These are phyloP conservation scores for Lepidotrigona ventralis DNA, from an alignment of 1,140 invertebrate genomes.

Conservation along the genomic window DNA sequence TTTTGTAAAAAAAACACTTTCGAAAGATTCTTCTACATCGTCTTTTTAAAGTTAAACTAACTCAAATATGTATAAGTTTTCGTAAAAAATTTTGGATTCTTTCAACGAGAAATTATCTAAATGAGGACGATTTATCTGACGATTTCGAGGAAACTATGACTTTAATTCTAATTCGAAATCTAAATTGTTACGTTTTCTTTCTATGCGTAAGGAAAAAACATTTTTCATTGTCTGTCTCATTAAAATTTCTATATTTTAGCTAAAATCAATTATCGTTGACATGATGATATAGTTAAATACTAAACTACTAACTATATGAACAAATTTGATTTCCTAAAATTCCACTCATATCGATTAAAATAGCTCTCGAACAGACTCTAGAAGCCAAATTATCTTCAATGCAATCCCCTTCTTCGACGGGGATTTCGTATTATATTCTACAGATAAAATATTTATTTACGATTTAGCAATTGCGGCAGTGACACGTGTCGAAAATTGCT, in stretches of 20 bases:
- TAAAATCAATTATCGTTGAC: background rate
- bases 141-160: background rate
- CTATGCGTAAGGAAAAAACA: background rate
- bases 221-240: background rate
- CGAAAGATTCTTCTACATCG: slow-evolving; percentile 7
- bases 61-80: background rate
- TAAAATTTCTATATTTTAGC: background rate
- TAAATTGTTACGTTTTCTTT: background rate
- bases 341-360: background rate
- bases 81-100: background rate
- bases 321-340: slow-evolving; percentile 13
- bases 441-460: slow-evolving; percentile 3
- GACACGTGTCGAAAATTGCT: slow-evolving; percentile 21
- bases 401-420: background rate
- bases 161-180: background rate
- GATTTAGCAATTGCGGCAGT: slow-evolving; percentile 32
- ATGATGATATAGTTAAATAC: background rate
- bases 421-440: slow-evolving; percentile 2
- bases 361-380: background rate
- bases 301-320: background rate
- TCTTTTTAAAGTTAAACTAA: background rate
- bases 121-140: background rate
- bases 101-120: background rate
- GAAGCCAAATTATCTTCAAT: background rate
- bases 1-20: background rate